phyloP scores from a whole-genome alignment of 2,797 vertebrate species.

The Hyperoplus immaculatus region DNA sequence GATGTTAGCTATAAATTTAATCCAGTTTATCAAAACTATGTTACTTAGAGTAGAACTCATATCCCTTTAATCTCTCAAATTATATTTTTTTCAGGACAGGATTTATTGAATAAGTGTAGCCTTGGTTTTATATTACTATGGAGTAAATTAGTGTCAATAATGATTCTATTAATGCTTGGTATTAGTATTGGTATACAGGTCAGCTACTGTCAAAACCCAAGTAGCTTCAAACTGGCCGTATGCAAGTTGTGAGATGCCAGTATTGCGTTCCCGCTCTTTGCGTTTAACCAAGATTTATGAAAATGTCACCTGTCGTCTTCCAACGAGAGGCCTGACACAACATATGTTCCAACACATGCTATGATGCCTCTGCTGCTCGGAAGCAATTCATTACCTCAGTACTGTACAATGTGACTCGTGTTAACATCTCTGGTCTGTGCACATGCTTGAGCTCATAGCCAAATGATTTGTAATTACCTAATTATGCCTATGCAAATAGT shows the following conservation, averaged over 20 bases:
- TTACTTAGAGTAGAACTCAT: not conserved
- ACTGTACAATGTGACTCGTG: conserved; percentile 83
- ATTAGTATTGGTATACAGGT: not conserved
- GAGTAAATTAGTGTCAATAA: not conserved
- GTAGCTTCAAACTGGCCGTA: not conserved
- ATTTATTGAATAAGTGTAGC: not conserved
- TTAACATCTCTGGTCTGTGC: conserved; percentile 83
- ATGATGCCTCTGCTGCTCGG: conserved; percentile 64
- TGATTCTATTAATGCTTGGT: not conserved
- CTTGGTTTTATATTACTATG: not conserved
- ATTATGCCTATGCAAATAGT: conserved; percentile 93
- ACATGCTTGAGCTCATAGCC: conserved; percentile 89
- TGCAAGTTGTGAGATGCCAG: not conserved
- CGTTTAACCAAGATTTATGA: conserved; percentile 71
- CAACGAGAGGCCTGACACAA: conserved; percentile 74
- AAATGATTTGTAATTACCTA: conserved; percentile 94
- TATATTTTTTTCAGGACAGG: not conserved
- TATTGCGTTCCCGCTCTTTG: not conserved
- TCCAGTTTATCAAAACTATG: not conserved
- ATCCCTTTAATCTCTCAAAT: not conserved
- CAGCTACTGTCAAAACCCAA: not conserved
- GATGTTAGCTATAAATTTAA: not conserved
- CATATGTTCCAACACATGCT: conserved; percentile 82
- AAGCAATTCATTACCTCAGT: conserved; percentile 84
- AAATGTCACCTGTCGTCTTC: conserved; percentile 79